Conservation (phyloP, 2,113 vertebrate genomes). For the Melanostigma gelatinosum region DNA sequence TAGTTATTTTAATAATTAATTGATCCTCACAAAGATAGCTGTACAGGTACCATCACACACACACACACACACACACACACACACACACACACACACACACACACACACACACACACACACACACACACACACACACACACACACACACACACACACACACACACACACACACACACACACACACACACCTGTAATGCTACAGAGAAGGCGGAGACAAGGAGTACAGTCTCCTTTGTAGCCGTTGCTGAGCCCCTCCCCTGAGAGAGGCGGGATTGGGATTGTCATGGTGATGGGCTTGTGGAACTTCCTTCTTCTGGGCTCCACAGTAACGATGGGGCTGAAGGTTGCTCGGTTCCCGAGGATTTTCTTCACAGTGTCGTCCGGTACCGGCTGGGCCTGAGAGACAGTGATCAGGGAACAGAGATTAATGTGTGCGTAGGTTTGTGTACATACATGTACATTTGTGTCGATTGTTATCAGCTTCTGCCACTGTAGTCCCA, state of each 20-base stretch:
- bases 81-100: conserved; percentile 73
- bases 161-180: conserved; percentile 66
- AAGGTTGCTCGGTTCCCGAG: conserved; percentile 97
- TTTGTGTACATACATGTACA: not conserved
- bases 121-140: not conserved
- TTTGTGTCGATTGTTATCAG: not conserved
- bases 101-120: conserved; percentile 82
- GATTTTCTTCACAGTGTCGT: conserved; percentile 95
- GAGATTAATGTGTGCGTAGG: not conserved
- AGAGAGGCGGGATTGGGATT: conserved; percentile 93
- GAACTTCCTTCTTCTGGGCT: conserved; percentile 97
- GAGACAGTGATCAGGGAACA: not conserved
- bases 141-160: not conserved
- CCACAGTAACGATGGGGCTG: conserved; percentile 98
- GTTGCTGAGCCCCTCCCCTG: conserved; percentile 89
- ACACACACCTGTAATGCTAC: conserved; percentile 95
- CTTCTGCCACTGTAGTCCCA: not conserved
- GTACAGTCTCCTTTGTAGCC: conserved; percentile 94
- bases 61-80: conserved; percentile 72
- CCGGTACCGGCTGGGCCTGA: conserved; percentile 95
- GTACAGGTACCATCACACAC: not conserved
- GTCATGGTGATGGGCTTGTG: conserved; percentile 99
- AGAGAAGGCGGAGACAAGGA: conserved; percentile 93
- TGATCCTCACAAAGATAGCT: not conserved
- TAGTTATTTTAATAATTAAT: too few relatives aligned